Percentiles rank a stretch among this genome's conserved stretches.
Evolutionary conservation across 2,797 vertebrate species (phyloP).

Genomic region (Enteromius fasciolatus): DNA sequence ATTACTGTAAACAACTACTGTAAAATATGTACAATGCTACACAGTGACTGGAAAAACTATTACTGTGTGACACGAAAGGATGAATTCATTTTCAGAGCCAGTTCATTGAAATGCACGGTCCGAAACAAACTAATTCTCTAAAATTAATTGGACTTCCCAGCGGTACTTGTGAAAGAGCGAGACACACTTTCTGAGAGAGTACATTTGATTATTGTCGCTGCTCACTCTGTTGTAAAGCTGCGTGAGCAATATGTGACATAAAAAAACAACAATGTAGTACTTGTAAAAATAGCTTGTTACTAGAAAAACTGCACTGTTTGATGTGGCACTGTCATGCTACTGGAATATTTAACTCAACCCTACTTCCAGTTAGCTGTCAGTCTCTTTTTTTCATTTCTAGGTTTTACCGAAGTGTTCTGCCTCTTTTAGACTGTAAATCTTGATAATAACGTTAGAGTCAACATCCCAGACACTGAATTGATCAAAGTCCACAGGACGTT

Average conservation of each 20-base stretch:
- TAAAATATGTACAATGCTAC: not conserved
- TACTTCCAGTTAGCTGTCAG: conserved; percentile 10
- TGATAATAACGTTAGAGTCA: conserved; percentile 2
- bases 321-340: not conserved
- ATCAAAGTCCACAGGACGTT: conserved; percentile 27
- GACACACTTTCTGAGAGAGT: conserved; percentile 1
- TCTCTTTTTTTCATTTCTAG: conserved; percentile 29
- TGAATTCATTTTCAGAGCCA: not conserved
- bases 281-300: conserved; percentile 23
- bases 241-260: conserved; percentile 10
- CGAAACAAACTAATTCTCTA: not conserved
- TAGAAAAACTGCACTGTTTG: conserved; percentile 10
- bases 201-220: conserved; percentile 17
- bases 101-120: conserved; percentile 9
- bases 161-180: not conserved
- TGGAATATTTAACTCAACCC: not conserved
- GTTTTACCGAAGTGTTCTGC: not conserved
- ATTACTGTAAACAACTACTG: not conserved
- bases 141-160: conserved; percentile 21
- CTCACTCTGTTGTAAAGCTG: not conserved
- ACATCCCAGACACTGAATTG: conserved; percentile 3
- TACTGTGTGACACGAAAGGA: not conserved
- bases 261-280: conserved; percentile 19
- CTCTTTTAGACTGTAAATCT: conserved; percentile 25
- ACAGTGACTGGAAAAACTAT: not conserved